Evolutionary conservation across 2,797 vertebrate genomes (phyloP).

Genomic region (Bovichtus variegatus): DNA sequence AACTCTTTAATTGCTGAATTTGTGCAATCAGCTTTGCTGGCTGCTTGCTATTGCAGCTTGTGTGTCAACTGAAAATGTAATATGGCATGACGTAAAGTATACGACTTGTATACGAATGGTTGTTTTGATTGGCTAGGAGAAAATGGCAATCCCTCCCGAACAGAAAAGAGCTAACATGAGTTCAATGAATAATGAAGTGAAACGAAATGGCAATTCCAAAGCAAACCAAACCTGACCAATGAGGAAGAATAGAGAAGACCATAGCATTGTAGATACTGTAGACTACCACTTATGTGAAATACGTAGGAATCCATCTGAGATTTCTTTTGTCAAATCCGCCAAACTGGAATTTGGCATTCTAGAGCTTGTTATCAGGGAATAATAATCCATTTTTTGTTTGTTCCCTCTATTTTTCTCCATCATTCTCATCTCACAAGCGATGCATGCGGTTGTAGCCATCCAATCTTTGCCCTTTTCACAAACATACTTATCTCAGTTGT

Average conservation of each 20-base stretch:
- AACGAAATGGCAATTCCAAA: background rate
- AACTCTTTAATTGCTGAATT: background rate
- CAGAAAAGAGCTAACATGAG: background rate
- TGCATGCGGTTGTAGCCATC: conserved; percentile 4
- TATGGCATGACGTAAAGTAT: background rate
- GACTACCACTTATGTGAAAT: conserved; percentile 8
- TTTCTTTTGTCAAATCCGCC: conserved; percentile 46
- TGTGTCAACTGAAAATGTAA: background rate
- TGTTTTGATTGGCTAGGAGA: background rate
- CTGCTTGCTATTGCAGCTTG: background rate
- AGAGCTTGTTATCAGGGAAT: conserved; percentile 62
- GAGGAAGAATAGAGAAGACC: background rate
- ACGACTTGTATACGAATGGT: too few species aligned
- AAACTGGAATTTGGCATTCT: conserved; percentile 50
- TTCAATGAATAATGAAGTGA: background rate
- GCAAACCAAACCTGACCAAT: background rate
- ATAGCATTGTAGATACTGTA: background rate
- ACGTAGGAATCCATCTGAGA: conserved; percentile 38
- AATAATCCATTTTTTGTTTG: conserved; percentile 59
- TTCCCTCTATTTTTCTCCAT: conserved; percentile 8
- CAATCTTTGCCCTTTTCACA: background rate
- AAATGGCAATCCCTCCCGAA: background rate
- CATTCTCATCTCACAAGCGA: conserved; percentile 1
- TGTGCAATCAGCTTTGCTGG: background rate
- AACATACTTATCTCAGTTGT: conserved; percentile 15